Evolutionary conservation across 1,140 invertebrate genomes (phyloP).

Genomic region (Limonius californicus): DNA sequence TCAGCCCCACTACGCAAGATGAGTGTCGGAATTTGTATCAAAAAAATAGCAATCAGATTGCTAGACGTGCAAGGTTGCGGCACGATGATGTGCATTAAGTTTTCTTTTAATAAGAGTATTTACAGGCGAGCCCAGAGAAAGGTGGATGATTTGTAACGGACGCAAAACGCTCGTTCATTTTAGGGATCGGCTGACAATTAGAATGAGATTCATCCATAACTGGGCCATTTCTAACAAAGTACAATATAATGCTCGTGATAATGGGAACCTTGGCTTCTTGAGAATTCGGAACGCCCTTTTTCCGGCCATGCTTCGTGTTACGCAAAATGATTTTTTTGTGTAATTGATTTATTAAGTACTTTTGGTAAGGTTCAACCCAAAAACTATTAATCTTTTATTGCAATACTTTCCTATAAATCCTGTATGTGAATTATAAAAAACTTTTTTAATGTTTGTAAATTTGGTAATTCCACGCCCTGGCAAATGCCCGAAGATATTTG

Average conservation of each 20-base stretch:
- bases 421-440: no score
- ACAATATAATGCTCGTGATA: neutral
- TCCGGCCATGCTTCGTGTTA: no score
- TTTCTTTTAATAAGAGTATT: neutral
- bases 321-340: no score
- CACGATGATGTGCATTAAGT: neutral
- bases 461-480: no score
- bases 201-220: neutral
- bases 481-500: no score
- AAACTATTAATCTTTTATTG: no score
- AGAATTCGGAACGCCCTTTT: no score
- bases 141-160: neutral
- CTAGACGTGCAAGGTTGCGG: neutral
- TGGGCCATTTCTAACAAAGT: neutral
- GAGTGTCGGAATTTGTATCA: neutral
- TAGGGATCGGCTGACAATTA: neutral
- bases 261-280: neutral
- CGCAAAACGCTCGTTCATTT: neutral
- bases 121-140: neutral
- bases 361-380: no score
- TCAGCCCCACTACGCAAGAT: neutral
- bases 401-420: no score
- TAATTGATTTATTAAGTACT: no score
- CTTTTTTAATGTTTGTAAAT: no score
- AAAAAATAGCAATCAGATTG: neutral